Evolutionary conservation across 2,797 vertebrate genomes (phyloP).

Genomic region (Antrozous pallidus): DNA sequence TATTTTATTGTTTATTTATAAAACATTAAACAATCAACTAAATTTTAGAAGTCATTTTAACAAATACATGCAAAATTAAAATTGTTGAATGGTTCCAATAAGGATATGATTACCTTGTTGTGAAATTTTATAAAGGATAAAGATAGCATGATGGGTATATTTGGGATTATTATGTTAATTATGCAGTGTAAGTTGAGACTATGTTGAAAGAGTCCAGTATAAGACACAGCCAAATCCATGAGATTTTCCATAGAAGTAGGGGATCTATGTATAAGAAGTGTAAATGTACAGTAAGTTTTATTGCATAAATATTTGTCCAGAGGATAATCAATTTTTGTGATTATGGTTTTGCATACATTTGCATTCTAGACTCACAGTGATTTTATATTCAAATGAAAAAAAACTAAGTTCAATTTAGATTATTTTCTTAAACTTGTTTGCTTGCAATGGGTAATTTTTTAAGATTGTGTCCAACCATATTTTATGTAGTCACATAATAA

Average conservation of each 20-base stretch:
- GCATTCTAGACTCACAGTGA: neutral
- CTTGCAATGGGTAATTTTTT: neutral
- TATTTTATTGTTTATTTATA: slow-evolving; percentile 60
- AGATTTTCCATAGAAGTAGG: neutral
- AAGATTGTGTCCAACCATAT: neutral
- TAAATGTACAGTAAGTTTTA: neutral
- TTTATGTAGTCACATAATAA: neutral
- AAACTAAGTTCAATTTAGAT: neutral
- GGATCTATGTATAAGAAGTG: neutral
- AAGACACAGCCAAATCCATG: neutral
- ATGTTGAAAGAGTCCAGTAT: neutral
- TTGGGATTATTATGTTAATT: neutral
- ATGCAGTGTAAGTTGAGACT: neutral
- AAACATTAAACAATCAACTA: slow-evolving; percentile 56
- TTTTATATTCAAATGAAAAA: slow-evolving; percentile 34
- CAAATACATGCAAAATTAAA: slow-evolving; percentile 47
- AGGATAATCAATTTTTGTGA: neutral
- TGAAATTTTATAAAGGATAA: neutral
- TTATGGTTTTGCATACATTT: slow-evolving; percentile 56
- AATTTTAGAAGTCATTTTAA: slow-evolving; percentile 38
- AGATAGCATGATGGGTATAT: neutral
- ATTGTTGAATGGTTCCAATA: slow-evolving; percentile 37
- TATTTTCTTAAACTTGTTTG: neutral
- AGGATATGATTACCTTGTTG: slow-evolving; percentile 40
- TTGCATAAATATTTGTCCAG: neutral